Evolutionary conservation across 2,888 invertebrate genomes (phyloP).

Genomic region (Ormia ochracea): DNA sequence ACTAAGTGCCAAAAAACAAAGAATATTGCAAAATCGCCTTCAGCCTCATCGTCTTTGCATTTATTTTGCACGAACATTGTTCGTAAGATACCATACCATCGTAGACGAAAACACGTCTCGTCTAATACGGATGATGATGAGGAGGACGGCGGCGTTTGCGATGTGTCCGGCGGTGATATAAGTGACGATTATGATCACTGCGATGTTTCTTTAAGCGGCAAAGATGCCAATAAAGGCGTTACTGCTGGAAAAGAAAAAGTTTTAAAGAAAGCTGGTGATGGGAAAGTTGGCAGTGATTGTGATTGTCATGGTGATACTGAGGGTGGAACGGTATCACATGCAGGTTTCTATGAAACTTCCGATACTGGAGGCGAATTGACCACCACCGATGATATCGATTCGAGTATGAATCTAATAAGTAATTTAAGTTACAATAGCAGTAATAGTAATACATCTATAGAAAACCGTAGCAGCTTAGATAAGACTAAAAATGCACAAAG

Average conservation of each 20-base stretch:
- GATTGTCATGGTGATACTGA: constrained; percentile 71
- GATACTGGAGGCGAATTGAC: constrained; percentile 75
- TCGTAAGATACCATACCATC: constrained; percentile 67
- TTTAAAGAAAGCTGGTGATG: not conserved
- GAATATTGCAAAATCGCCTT: constrained; percentile 70
- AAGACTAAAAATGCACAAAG: constrained; percentile 64
- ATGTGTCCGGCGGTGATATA: constrained; percentile 72
- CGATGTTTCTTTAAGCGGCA: constrained; percentile 65
- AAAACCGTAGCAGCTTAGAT: constrained; percentile 67
- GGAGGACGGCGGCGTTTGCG: constrained; percentile 71
- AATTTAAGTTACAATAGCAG: constrained; percentile 77
- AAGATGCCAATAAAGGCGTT: not conserved
- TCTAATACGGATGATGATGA: constrained; percentile 72
- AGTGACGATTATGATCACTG: constrained; percentile 74
- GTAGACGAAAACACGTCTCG: constrained; percentile 63
- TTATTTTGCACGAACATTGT: constrained; percentile 72
- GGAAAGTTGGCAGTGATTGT: constrained; percentile 69
- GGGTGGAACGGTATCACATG: constrained; percentile 66
- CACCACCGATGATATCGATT: constrained; percentile 71
- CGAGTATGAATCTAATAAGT: constrained; percentile 75
- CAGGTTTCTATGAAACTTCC: constrained; percentile 76
- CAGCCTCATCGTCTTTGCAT: constrained; percentile 70
- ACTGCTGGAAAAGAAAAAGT: not conserved
- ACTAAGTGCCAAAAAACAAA: constrained; percentile 35
- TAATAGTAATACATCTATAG: constrained; percentile 76